Percentiles rank a stretch among this genome's conserved stretches.
Conservation (phyloP, 1,140 invertebrate genomes). For the Vanessa atalanta region DNA sequence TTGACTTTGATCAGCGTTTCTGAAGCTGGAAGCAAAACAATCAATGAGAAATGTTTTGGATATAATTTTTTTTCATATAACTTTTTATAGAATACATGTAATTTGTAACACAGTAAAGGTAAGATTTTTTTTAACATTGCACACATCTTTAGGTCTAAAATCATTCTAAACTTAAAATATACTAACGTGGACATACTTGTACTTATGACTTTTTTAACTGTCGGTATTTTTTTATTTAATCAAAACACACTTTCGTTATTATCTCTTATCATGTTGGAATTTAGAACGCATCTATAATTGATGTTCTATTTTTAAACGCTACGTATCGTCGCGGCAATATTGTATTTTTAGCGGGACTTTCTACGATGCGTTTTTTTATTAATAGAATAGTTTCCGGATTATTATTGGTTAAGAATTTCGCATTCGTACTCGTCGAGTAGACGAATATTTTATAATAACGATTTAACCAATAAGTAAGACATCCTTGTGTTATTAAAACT, state of each 20-base stretch:
- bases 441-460: too few relatives aligned
- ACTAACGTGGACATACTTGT: neutral
- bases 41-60: too few relatives aligned
- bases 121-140: neutral
- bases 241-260: neutral
- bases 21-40: too few relatives aligned
- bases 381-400: conserved; percentile 43
- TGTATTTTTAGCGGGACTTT: conserved; percentile 55
- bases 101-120: neutral
- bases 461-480: too few relatives aligned
- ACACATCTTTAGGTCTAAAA: neutral
- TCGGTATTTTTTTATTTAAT: neutral
- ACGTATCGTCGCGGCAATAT: conserved; percentile 45
- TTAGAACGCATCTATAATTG: conserved; percentile 44
- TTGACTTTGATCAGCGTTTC: too few relatives aligned
- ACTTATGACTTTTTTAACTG: neutral
- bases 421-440: neutral
- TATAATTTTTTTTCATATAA: too few relatives aligned
- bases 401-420: conserved; percentile 38
- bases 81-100: too few relatives aligned
- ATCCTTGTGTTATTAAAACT: too few relatives aligned
- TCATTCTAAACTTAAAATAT: neutral
- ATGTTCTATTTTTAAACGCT: conserved; percentile 52
- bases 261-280: conserved; percentile 3
- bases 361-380: conserved; percentile 49